These are phyloP conservation scores for Contarinia nasturtii DNA, from an alignment of 1,140 invertebrate genomes.

Conservation along the genomic window DNA sequence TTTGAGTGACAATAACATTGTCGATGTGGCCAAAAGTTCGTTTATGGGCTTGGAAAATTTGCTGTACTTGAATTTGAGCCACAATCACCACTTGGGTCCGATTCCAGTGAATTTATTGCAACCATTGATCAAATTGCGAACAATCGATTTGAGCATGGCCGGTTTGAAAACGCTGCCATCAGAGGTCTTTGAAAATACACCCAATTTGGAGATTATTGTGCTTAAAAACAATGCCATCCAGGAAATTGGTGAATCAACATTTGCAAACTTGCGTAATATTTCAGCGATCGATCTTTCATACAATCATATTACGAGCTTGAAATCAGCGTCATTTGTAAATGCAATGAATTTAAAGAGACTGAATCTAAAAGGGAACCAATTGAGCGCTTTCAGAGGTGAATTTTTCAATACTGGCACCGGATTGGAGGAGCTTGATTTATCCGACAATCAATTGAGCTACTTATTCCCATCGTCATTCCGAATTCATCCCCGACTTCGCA, in stretches of 20 bases:
- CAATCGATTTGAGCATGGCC: constrained; percentile 53
- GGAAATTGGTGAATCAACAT: constrained; percentile 49
- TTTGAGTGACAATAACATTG: constrained; percentile 58
- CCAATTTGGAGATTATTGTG: constrained; percentile 40
- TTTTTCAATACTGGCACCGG: constrained; percentile 52
- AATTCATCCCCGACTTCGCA: constrained; percentile 50
- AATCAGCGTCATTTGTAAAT: constrained; percentile 42
- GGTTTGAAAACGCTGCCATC: constrained; percentile 46
- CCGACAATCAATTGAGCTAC: constrained; percentile 56
- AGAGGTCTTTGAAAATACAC: constrained; percentile 46
- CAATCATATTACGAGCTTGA: constrained; percentile 59
- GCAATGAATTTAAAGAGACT: constrained; percentile 46
- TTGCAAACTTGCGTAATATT: constrained; percentile 50
- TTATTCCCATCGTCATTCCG: constrained; percentile 64
- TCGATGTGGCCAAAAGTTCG: constrained; percentile 40
- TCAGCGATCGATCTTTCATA: constrained; percentile 49
- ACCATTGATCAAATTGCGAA: constrained; percentile 34
- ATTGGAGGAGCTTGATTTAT: constrained; percentile 51
- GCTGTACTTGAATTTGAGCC: constrained; percentile 55
- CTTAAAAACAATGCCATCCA: constrained; percentile 45
- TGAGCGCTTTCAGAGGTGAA: constrained; percentile 59
- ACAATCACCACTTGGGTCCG: constrained; percentile 45
- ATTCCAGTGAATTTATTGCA: constrained; percentile 36
- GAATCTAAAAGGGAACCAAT: constrained; percentile 44
- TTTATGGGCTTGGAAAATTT: constrained; percentile 49